Base-by-base conservation (phyloP, 2,797 vertebrate species). In the Sebastes matsubarae region DNA sequence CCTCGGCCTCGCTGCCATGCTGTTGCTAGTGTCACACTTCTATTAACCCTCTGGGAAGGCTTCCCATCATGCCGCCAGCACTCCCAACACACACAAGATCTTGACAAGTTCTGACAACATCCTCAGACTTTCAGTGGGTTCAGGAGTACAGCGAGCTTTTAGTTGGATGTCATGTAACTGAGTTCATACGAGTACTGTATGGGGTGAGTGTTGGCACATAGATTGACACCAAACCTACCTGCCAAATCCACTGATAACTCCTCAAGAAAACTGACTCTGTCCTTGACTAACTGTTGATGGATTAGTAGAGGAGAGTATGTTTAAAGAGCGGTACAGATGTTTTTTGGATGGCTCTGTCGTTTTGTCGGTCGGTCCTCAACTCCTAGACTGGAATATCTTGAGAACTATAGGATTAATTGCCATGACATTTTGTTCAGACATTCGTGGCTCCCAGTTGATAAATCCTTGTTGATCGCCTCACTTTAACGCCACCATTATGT, bases 41-140 rank as follows among this genome's bases (percentile, higher is more conserved):
- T 82, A 85, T 90, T 85, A 89, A 76, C 67, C 92, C 74, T 66
- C 34, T 0, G 79, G 86, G 84, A 89, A 63, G 77, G 16, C 36
- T 4, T 79, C 81, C 71, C 88, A 68, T 81, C 79, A 70, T n/a
- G 25, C 61, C 29, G 2, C 69, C 58, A 57, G 79, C 52, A 32
- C 72, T 87, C 74, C 71, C 66, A 65, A 24, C 68, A 71, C 32
- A 36, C 81, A 27, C 65, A 34, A 59, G 75, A 88, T 75, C 58
- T 3, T 82, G 77, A 90, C 30, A 4, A 65, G 71, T 67, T 88
- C 61, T 79, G 86, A 92, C 89, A 89, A 72, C 63, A 67, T 65
- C 25, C 7, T 71, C 80, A 81, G 81, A 66, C 63, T 75, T 73
- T 75, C 24, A 84, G 76, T 16, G 24, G 24, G 60, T 16, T 67